Evolutionary conservation across 1,140 invertebrate species (phyloP).

Genomic region (Euwallacea fornicatus): DNA sequence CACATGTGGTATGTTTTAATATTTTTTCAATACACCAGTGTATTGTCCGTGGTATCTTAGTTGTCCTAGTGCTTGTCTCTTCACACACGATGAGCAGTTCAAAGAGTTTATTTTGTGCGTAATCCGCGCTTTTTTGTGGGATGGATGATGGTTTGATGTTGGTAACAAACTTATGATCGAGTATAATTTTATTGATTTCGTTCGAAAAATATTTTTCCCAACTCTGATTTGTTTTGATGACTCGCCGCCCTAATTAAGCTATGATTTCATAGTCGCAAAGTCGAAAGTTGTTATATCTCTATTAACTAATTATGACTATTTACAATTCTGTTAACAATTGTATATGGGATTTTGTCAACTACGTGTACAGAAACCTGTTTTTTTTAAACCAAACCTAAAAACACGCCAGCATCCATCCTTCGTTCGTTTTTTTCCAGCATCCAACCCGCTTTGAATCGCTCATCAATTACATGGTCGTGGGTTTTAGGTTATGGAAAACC

Average conservation of each 20-base stretch:
- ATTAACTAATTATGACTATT: no score
- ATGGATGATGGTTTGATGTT: no score
- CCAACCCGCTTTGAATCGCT: conserved; percentile 30
- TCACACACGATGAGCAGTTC: conserved; percentile 16
- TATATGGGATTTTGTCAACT: no score
- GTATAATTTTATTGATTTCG: no score
- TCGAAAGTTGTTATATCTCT: no score
- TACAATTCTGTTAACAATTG: no score
- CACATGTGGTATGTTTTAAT: conserved; percentile 79
- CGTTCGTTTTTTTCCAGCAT: neutral
- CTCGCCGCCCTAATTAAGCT: no score
- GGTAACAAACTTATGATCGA: no score
- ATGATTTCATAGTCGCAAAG: no score
- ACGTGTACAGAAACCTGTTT: neutral
- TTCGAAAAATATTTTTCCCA: no score
- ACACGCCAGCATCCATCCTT: neutral
- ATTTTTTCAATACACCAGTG: neutral
- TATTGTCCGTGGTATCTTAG: neutral
- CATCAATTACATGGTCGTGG: conserved; percentile 45
- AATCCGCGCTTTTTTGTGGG: no score
- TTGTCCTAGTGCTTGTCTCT: neutral
- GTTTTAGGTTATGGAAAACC: conserved; percentile 53
- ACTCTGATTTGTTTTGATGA: no score
- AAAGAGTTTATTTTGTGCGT: neutral
- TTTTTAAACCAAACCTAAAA: neutral